A percentile compares a stretch with the other conserved stretches of the same genome.
These are phyloP conservation scores for Acanthopleura granulata DNA, from an alignment of 2,888 invertebrate genomes.

Conservation along the genomic window DNA sequence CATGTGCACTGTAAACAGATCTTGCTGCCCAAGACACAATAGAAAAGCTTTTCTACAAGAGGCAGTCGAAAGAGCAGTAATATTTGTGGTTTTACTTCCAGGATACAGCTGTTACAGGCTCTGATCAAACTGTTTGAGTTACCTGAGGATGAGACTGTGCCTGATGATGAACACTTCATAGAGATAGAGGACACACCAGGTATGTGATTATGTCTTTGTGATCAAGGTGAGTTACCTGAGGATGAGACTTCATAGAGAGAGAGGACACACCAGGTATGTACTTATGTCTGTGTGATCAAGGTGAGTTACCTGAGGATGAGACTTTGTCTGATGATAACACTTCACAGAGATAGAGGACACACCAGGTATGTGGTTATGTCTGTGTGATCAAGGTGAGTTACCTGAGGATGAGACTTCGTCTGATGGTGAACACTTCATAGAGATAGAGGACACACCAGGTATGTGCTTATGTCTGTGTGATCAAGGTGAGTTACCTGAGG, in stretches of 20 bases:
- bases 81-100: constrained; percentile 39
- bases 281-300: constrained; percentile 75
- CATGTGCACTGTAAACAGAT: too few relatives aligned
- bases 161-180: constrained; percentile 85
- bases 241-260: constrained; percentile 76
- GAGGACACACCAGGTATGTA: constrained; percentile 75
- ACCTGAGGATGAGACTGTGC: constrained; percentile 82
- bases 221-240: constrained; percentile 55
- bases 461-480: constrained; percentile 68
- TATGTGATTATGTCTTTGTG: constrained; percentile 64
- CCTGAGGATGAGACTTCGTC: constrained; percentile 83
- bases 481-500: constrained; percentile 88
- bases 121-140: constrained; percentile 91
- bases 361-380: constrained; percentile 72
- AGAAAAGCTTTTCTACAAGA: too few relatives aligned
- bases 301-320: constrained; percentile 89
- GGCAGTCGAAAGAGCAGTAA: too few relatives aligned
- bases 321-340: constrained; percentile 80
- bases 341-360: constrained; percentile 89
- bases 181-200: constrained; percentile 89
- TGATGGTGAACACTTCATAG: constrained; percentile 85
- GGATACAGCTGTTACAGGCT: constrained; percentile 71
- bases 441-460: constrained; percentile 87
- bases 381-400: constrained; percentile 76
- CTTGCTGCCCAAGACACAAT: too few relatives aligned